These are phyloP conservation scores for Thripadectes ignobilis DNA, from an alignment of 2,797 vertebrate species.

Conservation along the genomic window DNA sequence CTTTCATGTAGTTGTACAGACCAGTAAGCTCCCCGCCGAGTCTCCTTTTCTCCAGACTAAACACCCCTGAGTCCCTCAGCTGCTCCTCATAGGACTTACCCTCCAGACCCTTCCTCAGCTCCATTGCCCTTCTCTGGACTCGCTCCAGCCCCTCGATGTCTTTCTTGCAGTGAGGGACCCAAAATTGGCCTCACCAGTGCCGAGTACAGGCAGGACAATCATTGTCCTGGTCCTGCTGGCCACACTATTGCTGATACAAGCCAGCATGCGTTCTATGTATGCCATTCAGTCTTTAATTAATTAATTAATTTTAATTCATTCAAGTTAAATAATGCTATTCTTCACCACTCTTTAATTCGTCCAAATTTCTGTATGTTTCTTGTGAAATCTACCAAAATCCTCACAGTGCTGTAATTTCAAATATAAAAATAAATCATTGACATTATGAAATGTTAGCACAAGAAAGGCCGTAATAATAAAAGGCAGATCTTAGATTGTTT, in stretches of 20 bases:
- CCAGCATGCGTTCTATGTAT: not conserved
- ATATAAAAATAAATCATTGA: not conserved
- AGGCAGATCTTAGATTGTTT: not conserved
- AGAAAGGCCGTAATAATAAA: not conserved
- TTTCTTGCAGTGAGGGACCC: not conserved
- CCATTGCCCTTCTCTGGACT: rapidly evolving
- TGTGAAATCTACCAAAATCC: not conserved
- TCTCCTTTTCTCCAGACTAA: not conserved
- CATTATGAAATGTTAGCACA: not conserved
- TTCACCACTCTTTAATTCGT: not conserved
- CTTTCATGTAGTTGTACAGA: rapidly evolving
- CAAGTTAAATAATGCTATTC: not conserved
- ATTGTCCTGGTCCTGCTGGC: not conserved
- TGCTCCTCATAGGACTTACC: not conserved
- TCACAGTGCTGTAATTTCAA: not conserved
- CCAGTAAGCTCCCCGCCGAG: rapidly evolving
- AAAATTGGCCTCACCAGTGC: not conserved
- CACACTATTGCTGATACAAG: not conserved
- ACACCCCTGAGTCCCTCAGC: not conserved
- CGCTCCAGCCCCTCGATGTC: rapidly evolving
- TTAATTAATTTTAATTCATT: not conserved
- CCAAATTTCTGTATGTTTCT: not conserved
- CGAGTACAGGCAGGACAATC: not conserved
- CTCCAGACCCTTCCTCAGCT: not conserved
- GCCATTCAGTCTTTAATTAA: not conserved